Conservation (phyloP, 2,113 vertebrate species). For the Todiramphus saurophagus region DNA sequence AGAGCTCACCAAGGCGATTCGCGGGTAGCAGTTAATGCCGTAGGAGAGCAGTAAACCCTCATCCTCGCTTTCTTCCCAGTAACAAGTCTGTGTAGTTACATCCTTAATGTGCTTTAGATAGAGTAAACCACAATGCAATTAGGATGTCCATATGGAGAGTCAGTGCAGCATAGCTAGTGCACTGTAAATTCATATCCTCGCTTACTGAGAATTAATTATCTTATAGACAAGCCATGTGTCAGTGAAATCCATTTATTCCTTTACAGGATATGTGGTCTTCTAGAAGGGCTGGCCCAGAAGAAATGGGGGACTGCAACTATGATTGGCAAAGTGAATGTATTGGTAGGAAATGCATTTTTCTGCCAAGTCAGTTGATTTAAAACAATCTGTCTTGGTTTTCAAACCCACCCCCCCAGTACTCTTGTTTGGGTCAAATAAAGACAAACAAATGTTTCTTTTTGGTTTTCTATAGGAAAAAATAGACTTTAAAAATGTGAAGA, state of each 20-base stretch:
- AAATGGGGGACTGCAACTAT: slow-evolving; percentile 9
- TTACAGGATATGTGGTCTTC: slow-evolving; percentile 6
- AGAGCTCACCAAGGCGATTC: background rate
- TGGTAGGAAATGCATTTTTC: background rate
- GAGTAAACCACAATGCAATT: slow-evolving; percentile 60
- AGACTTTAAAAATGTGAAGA: background rate
- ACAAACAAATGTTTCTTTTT: background rate
- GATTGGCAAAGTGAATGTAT: slow-evolving; percentile 31
- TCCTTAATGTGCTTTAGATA: slow-evolving; percentile 48
- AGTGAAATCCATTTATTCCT: slow-evolving; percentile 26
- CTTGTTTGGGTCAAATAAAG: slow-evolving; percentile 13
- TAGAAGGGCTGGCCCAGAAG: slow-evolving; percentile 42
- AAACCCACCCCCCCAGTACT: background rate
- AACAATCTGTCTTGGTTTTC: slow-evolving; percentile 56
- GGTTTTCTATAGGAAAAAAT: background rate
- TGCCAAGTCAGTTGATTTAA: slow-evolving; percentile 46
- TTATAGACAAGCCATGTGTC: slow-evolving; percentile 61
- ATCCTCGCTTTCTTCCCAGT: background rate
- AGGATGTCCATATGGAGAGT: slow-evolving; percentile 65
- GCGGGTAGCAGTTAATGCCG: background rate
- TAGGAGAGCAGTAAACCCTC: background rate
- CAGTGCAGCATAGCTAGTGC: slow-evolving; percentile 30
- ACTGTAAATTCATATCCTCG: slow-evolving; percentile 41
- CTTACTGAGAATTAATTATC: slow-evolving; percentile 67
- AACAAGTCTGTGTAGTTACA: slow-evolving; percentile 30